phyloP scores from a whole-genome alignment of 2,113 vertebrate species.

The Sceloporus tristichus region DNA sequence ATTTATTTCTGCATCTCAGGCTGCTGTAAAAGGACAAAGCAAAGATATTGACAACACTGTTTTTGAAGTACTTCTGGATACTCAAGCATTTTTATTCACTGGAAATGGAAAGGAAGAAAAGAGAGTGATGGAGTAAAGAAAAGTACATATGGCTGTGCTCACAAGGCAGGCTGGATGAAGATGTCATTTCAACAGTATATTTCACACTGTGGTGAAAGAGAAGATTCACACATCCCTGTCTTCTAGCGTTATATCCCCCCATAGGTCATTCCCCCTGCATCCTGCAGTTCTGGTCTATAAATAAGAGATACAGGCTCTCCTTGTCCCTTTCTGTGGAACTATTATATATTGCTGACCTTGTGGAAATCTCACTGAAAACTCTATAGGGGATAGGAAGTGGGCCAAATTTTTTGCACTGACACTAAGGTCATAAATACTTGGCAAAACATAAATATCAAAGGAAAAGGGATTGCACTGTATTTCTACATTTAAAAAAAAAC shows the following conservation, averaged over 20 bases:
- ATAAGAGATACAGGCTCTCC: background rate
- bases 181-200: slow-evolving; percentile 28
- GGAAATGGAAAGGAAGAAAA: background rate
- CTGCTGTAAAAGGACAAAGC: background rate
- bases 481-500: background rate
- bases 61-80: background rate
- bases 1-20: background rate
- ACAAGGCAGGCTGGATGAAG: background rate
- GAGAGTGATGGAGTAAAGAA: background rate
- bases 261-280: background rate
- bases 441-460: slow-evolving; percentile 2
- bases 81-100: background rate
- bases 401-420: background rate
- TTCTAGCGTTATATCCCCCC: slow-evolving; percentile 1
- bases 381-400: background rate
- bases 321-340: background rate
- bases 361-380: slow-evolving; percentile 9
- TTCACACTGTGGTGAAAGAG: slow-evolving; percentile 7
- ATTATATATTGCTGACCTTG: slow-evolving; percentile 8
- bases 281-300: slow-evolving; percentile 1
- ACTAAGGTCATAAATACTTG: background rate
- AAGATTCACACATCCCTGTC: slow-evolving; percentile 6
- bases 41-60: background rate
- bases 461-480: background rate
- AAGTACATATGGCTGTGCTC: background rate